Base-by-base conservation (phyloP, 2,888 invertebrate genomes). In the Opisthograptis luteolata region DNA sequence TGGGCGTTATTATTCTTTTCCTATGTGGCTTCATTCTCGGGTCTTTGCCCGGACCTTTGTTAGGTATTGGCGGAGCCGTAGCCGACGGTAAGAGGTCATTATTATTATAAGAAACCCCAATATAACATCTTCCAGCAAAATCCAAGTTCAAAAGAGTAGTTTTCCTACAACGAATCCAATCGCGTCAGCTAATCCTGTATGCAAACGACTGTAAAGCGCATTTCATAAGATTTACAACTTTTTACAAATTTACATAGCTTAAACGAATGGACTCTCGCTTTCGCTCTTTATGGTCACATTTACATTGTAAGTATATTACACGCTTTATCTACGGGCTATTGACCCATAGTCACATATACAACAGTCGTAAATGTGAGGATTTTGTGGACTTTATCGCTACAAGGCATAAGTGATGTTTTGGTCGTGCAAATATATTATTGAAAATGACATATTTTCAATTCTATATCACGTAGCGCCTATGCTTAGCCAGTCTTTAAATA, bases 251-350 rank as follows among this genome's bases (percentile, higher is more conserved):
- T 54, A 54, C 53, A 54, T 60, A 49, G 41, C 36, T 52, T 43
- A 43, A 35, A 40, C 28, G 43, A 13, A 40, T 14, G 19, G 49
- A 67, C 74, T 76, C 71, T 79, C 75, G 49, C 76, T 79, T 79
- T 76, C 70, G 60, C 68, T 64, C 55, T 69, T 72, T 68, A 69
- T 68, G 57, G 54, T 27, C 50, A 58, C 46, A 75, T 76, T 77
- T 73, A 60, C 72, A 79, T 78, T 34, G 13, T 28, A 13, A n/a
- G n/a, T n/a, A 28, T 59, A 64, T 63, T 46, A 64, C 30, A 49
- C 48, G 48, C 54, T 64, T 62, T 66, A 63, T 63, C 60, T 54
- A n/a, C 36, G 14, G 24, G 36, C 22, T 24, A 36, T 13, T 9
- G 24, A 24, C 36, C 14, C 36, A 1, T 25, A 24, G 6, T 24